Conservation (phyloP, 2,797 vertebrate genomes). For the Tenualosa ilisha region DNA sequence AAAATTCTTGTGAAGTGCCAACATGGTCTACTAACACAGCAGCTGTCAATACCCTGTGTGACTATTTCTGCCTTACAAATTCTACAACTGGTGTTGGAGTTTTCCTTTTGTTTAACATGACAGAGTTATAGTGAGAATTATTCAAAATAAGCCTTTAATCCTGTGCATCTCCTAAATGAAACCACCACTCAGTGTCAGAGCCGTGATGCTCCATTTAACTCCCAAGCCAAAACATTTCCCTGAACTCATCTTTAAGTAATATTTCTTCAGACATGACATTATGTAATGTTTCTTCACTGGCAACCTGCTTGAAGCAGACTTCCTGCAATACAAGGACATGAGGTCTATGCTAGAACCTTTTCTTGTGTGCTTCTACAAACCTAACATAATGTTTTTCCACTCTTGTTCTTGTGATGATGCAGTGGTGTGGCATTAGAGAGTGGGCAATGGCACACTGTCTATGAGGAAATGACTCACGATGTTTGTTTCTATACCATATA, state of each 20-base stretch:
- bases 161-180: background rate
- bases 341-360: background rate
- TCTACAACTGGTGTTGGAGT: background rate
- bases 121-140: background rate
- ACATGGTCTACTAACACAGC: background rate
- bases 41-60: background rate
- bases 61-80: background rate
- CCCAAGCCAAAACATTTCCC: background rate
- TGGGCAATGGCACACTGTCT: background rate
- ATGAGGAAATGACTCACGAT: too few species aligned
- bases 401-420: background rate
- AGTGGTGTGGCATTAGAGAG: background rate
- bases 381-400: background rate
- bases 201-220: background rate
- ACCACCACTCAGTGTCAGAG: background rate
- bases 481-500: too few species aligned
- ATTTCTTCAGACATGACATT: background rate
- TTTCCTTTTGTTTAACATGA: background rate
- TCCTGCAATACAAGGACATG: too few species aligned
- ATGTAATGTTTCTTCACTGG: background rate
- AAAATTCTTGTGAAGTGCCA: background rate
- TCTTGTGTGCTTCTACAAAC: background rate
- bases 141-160: background rate
- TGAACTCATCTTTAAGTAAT: background rate
- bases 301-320: too few species aligned